Percentiles rank a stretch among this genome's conserved stretches.
These are phyloP conservation scores for Schizopygopsis pylzovi DNA, from an alignment of 2,797 vertebrate species.

Conservation along the genomic window DNA sequence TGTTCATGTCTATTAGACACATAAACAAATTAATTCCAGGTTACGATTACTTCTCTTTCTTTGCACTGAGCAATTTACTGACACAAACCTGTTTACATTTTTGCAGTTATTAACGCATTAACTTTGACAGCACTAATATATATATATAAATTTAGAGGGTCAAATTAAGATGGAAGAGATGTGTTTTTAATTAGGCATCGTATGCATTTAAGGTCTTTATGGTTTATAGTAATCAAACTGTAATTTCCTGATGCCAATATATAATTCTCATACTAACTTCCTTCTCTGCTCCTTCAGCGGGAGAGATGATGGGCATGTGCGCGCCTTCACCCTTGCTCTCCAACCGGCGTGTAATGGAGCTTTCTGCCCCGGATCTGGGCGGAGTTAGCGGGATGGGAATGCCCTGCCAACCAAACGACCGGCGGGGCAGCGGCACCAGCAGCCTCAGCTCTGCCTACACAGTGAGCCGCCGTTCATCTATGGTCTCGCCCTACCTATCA, in stretches of 20 bases:
- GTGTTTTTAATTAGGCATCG: no score
- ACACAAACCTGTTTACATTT: no score
- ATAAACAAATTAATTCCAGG: no score
- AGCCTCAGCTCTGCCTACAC: constrained; percentile 95
- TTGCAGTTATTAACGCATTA: no score
- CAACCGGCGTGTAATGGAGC: constrained; percentile 82
- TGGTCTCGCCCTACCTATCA: constrained; percentile 86
- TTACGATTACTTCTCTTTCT: no score
- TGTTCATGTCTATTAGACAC: no score
- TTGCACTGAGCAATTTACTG: no score
- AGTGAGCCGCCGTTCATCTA: constrained; percentile 91
- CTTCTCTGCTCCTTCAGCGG: constrained; percentile 59
- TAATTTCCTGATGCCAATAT: background rate
- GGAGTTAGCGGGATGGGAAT: constrained; percentile 64
- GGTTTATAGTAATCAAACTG: background rate
- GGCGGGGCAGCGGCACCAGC: constrained; percentile 91
- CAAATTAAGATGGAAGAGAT: no score
- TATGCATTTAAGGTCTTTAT: no score
- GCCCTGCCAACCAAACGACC: constrained; percentile 75
- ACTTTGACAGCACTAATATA: no score
- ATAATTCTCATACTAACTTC: background rate
- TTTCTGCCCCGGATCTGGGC: constrained; percentile 78
- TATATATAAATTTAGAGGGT: no score
- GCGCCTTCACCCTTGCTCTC: constrained; percentile 77
- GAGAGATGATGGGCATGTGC: constrained; percentile 78